Evolutionary conservation across 2,888 invertebrate genomes (phyloP).

Genomic region (Cephus nigrinus): DNA sequence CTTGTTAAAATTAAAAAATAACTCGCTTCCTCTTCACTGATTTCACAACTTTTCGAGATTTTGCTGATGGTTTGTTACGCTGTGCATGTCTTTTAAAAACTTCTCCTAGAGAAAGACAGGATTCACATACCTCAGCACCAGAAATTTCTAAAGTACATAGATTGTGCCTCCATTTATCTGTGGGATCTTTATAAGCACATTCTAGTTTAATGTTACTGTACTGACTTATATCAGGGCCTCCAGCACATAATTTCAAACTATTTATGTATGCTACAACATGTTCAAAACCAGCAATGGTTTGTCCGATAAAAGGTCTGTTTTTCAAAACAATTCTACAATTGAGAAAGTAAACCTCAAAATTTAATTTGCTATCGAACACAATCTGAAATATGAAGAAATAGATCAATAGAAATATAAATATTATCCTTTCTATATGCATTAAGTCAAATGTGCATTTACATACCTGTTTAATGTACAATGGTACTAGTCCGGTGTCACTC

Average conservation of each 20-base stretch:
- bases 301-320: conserved; percentile 29
- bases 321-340: conserved; percentile 34
- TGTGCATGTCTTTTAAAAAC: conserved; percentile 35
- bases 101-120: conserved; percentile 36
- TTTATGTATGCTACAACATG: conserved; percentile 33
- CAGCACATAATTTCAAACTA: conserved; percentile 37
- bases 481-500: conserved; percentile 28
- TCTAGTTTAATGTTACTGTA: conserved; percentile 37
- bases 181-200: conserved; percentile 43
- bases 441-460: background rate
- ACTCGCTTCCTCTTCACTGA: background rate
- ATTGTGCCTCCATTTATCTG: conserved; percentile 42
- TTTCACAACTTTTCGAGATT: conserved; percentile 22
- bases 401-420: background rate
- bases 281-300: conserved; percentile 35
- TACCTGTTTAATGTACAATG: conserved; percentile 41
- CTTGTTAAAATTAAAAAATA: background rate
- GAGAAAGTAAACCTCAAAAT: conserved; percentile 36
- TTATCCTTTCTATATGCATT: background rate
- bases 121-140: conserved; percentile 32
- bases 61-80: conserved; percentile 25
- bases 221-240: conserved; percentile 36
- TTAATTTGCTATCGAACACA: conserved; percentile 37
- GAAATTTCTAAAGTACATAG: conserved; percentile 38
- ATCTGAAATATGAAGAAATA: conserved; percentile 27